Evolutionary conservation across 2,888 invertebrate species (phyloP).

Genomic region (Heliconius hortense): DNA sequence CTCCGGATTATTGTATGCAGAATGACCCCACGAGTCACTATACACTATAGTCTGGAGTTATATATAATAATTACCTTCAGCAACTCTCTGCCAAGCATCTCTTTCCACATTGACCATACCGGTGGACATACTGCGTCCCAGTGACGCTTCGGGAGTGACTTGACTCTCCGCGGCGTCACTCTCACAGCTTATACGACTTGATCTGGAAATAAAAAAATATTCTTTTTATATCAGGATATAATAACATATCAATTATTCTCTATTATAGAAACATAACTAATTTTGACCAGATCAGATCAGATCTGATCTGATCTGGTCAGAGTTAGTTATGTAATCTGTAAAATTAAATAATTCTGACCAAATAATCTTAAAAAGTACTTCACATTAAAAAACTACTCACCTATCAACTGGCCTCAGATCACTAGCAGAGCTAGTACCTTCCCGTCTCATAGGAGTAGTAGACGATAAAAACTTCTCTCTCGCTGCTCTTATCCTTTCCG

Average conservation of each 20-base stretch:
- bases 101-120: constrained; percentile 89
- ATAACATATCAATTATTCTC: not conserved
- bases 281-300: too few species aligned
- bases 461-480: constrained; percentile 87
- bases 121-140: constrained; percentile 88
- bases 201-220: constrained; percentile 48
- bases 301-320: too few species aligned
- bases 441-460: constrained; percentile 68
- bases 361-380: not conserved
- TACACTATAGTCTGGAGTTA: not conserved
- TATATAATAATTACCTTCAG: constrained; percentile 59
- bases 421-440: constrained; percentile 72
- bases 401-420: constrained; percentile 73
- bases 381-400: constrained; percentile 46
- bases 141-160: constrained; percentile 51
- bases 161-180: constrained; percentile 80
- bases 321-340: too few species aligned
- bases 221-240: not conserved
- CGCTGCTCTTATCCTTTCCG: constrained; percentile 85
- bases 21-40: too few species aligned
- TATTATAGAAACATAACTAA: not conserved
- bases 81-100: constrained; percentile 82
- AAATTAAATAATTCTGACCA: too few species aligned
- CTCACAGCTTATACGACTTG: constrained; percentile 84
- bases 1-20: too few species aligned